phyloP scores from a whole-genome alignment of 2,888 invertebrate species.

The Cantharis flavilabris region DNA sequence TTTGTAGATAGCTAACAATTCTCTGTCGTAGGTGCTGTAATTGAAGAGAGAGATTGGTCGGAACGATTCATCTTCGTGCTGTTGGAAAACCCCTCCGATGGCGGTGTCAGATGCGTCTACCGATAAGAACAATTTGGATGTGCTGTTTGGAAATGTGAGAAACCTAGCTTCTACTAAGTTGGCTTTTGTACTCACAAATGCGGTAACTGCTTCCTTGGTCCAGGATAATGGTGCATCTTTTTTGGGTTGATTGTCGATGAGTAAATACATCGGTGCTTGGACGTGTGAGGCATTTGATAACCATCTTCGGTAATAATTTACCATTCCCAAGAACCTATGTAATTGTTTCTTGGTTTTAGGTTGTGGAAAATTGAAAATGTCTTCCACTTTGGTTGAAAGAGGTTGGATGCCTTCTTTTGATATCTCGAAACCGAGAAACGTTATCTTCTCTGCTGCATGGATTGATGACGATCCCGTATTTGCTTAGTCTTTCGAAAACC shows the following conservation, averaged over 20 bases:
- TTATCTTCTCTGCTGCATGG: not conserved
- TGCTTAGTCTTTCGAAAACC: conserved; percentile 34
- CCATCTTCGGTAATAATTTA: conserved; percentile 9
- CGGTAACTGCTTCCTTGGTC: not conserved
- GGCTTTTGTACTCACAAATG: not conserved
- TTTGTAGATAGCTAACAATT: not conserved
- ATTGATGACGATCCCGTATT: conserved; percentile 37
- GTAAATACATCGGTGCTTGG: not conserved
- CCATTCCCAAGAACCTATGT: not conserved
- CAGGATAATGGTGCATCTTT: not conserved
- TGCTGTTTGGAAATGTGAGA: not conserved
- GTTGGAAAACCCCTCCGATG: conserved; percentile 7
- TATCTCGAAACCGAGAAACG: not conserved
- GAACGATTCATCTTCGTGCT: not conserved
- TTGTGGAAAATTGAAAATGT: not conserved
- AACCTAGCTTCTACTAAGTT: not conserved
- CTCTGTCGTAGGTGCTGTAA: conserved; percentile 5
- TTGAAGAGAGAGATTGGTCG: conserved; percentile 6
- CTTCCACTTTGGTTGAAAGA: not conserved
- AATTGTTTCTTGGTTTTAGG: too few species aligned
- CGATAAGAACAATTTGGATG: not conserved
- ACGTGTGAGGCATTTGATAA: not conserved
- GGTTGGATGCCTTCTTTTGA: not conserved
- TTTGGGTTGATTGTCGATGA: not conserved
- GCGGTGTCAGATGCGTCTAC: conserved; percentile 1